Evolutionary conservation across 2,797 vertebrate genomes (phyloP).

Genomic region (Myotis findleyi): DNA sequence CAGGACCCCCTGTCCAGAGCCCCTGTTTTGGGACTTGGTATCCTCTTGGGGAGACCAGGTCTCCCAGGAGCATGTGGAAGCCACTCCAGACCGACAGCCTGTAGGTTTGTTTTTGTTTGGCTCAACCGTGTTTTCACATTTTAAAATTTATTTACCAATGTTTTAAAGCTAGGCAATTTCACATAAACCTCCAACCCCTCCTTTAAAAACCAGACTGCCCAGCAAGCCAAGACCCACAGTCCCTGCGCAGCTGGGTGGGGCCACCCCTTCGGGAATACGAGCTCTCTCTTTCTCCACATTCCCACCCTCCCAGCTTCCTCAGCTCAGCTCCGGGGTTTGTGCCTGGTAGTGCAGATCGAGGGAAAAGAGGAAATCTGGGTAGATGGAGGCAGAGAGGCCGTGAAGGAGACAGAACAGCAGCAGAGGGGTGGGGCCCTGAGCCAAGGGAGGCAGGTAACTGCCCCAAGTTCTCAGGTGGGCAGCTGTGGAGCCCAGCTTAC

Average conservation of each 20-base stretch:
- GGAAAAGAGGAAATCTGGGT: neutral
- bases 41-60: neutral
- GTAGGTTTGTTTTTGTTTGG: conserved; percentile 59
- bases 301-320: neutral
- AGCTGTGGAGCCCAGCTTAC: neutral
- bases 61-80: neutral
- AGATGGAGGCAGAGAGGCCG: neutral
- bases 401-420: neutral
- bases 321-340: neutral
- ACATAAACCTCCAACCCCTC: conserved; percentile 15
- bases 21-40: neutral
- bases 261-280: rapidly evolving
- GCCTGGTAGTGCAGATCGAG: neutral
- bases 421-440: neutral
- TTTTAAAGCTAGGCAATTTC: conserved; percentile 44
- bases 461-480: neutral
- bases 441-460: neutral
- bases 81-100: neutral
- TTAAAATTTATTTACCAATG: conserved; percentile 54
- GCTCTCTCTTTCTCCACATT: neutral
- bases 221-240: neutral
- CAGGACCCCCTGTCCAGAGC: neutral
- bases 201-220: neutral
- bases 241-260: neutral
- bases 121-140: conserved; percentile 51